These are phyloP conservation scores for Norana najaformis DNA, from an alignment of 2,888 invertebrate genomes.

Conservation along the genomic window DNA sequence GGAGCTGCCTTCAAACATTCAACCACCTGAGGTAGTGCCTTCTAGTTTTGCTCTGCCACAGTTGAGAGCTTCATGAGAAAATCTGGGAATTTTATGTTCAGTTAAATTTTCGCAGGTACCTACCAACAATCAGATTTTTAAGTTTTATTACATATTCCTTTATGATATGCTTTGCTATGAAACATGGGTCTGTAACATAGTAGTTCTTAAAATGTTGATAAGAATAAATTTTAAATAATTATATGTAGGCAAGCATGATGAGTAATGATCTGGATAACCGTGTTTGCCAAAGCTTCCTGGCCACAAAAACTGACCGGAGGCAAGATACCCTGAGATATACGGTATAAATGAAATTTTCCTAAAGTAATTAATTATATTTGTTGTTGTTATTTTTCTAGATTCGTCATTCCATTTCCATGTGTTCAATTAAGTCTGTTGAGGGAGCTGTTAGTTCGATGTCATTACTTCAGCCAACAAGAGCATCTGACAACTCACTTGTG, in stretches of 20 bases:
- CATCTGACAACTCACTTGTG: constrained; percentile 2
- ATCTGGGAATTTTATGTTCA: not conserved
- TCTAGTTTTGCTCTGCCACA: not conserved
- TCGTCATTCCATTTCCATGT: constrained; percentile 20
- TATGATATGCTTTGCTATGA: too few species aligned
- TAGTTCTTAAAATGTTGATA: not conserved
- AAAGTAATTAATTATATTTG: not conserved
- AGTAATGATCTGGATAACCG: not conserved
- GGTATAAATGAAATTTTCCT: not conserved
- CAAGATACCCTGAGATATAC: not conserved
- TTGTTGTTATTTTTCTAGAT: not conserved
- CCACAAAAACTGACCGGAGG: not conserved
- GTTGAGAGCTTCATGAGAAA: too few species aligned
- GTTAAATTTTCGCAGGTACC: not conserved
- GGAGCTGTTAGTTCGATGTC: not conserved
- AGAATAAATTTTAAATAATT: not conserved
- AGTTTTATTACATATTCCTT: not conserved
- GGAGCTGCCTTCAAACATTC: not conserved
- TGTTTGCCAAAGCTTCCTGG: not conserved
- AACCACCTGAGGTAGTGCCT: not conserved
- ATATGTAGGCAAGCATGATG: not conserved
- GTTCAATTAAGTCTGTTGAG: constrained; percentile 9
- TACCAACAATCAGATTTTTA: not conserved
- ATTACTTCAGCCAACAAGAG: not conserved
- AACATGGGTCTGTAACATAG: too few species aligned